Evolutionary conservation across 92 coral and sea anemone genomes (phyloP).

Genomic region (Actinostola sp.): DNA sequence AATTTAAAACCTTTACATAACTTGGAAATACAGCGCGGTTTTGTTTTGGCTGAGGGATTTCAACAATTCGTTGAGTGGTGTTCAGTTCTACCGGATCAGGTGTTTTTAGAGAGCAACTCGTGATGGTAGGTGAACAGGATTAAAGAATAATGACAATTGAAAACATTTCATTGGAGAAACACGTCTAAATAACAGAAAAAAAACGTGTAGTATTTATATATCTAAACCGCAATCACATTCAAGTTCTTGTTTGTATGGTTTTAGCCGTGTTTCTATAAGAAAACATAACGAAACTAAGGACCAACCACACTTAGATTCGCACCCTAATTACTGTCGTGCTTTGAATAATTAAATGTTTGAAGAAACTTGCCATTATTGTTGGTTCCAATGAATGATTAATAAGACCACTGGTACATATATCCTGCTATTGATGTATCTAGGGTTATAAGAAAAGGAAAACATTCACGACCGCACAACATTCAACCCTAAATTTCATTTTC

Average conservation of each 20-base stretch:
- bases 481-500: background rate
- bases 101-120: conserved; percentile 5
- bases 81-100: background rate
- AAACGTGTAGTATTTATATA: background rate
- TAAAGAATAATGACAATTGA: background rate
- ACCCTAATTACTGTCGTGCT: conserved; percentile 17
- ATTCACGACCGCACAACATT: background rate
- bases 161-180: background rate
- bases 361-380: conserved; percentile 10
- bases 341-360: conserved; percentile 16
- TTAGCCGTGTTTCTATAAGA: background rate
- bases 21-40: background rate
- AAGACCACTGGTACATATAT: conserved; percentile 8
- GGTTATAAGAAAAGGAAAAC: background rate
- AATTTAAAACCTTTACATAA: background rate
- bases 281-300: background rate
- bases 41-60: background rate
- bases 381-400: background rate
- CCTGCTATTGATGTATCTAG: background rate
- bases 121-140: conserved; percentile 1
- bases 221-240: background rate
- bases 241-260: background rate
- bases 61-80: background rate
- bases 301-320: conserved; percentile 10
- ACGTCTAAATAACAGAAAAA: background rate